Percentiles rank a stretch among this genome's conserved stretches.
phyloP scores from a whole-genome alignment of 1,140 invertebrate genomes.

The Zaprionus capensis region DNA sequence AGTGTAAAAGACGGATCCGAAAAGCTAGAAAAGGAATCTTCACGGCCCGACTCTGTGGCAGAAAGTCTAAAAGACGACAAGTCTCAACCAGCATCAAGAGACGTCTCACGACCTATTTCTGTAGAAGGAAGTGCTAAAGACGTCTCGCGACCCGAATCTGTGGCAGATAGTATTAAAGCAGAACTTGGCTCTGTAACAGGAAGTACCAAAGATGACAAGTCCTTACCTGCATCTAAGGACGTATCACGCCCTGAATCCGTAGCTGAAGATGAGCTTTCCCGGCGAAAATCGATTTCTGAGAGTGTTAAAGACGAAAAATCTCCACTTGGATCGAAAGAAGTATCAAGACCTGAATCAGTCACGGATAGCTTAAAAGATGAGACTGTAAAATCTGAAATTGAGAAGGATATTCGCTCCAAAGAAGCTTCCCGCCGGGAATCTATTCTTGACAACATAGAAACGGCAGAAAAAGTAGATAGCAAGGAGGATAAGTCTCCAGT shows the following conservation, averaged over 20 bases:
- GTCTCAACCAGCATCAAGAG: slow-evolving; percentile 27
- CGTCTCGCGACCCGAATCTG: slow-evolving; percentile 28
- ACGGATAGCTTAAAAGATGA: slow-evolving; percentile 42
- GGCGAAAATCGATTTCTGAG: slow-evolving; percentile 19
- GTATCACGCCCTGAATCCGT: slow-evolving; percentile 44
- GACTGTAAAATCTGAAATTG: slow-evolving; percentile 22
- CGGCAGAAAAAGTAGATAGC: slow-evolving; percentile 8
- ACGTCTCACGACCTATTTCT: slow-evolving; percentile 41
- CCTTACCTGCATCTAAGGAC: slow-evolving; percentile 38
- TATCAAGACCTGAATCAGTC: slow-evolving; percentile 48
- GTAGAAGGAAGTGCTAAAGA: slow-evolving; percentile 40
- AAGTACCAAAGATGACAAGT: slow-evolving; percentile 36
- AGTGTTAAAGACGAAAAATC: slow-evolving; percentile 37
- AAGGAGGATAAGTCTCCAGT: slow-evolving; percentile 17
- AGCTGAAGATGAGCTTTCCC: slow-evolving; percentile 16
- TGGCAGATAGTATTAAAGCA: slow-evolving; percentile 34
- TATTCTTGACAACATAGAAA: slow-evolving; percentile 27
- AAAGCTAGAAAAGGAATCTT: slow-evolving; percentile 33
- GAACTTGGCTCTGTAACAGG: slow-evolving; percentile 22
- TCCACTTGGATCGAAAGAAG: slow-evolving; percentile 26
- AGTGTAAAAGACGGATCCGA: slow-evolving; percentile 35
- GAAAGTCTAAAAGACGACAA: slow-evolving; percentile 40
- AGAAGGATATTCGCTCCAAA: slow-evolving; percentile 17
- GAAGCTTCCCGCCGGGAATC: slow-evolving; percentile 45
- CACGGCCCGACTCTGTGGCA: slow-evolving; percentile 42